Percentiles rank a stretch among this genome's conserved stretches.
These are phyloP conservation scores for Drosophila seclusa DNA, from an alignment of 2,888 invertebrate genomes.

Conservation along the genomic window DNA sequence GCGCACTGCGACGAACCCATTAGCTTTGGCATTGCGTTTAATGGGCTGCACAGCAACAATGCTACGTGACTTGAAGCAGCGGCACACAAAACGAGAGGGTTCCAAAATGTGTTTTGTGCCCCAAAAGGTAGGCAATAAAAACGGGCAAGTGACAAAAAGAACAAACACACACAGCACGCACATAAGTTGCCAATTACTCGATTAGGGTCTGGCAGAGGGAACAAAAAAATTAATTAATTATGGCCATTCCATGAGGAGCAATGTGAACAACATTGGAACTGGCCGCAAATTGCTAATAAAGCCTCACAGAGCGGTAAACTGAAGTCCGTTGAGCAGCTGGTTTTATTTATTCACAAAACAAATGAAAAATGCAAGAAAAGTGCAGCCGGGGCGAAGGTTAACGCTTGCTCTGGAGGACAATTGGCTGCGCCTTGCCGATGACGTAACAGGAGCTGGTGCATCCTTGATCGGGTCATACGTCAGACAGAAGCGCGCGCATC, in stretches of 20 bases:
- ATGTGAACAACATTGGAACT: constrained; percentile 2
- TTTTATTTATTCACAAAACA: constrained; percentile 65
- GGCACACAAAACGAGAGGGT: background rate
- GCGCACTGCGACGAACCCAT: constrained; percentile 46
- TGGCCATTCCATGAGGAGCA: constrained; percentile 11
- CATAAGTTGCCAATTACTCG: constrained; percentile 42
- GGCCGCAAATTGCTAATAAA: background rate
- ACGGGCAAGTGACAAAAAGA: constrained; percentile 24
- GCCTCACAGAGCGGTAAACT: background rate
- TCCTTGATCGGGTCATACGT: constrained; percentile 68
- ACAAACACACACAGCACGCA: constrained; percentile 23
- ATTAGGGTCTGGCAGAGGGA: constrained; percentile 20
- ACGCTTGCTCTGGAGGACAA: constrained; percentile 65
- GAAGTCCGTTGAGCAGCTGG: background rate
- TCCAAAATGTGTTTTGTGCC: constrained; percentile 13
- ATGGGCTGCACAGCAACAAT: constrained; percentile 23
- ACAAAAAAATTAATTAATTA: constrained; percentile 52
- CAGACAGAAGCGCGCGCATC: constrained; percentile 42
- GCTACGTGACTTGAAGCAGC: constrained; percentile 36
- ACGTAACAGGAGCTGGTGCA: constrained; percentile 58
- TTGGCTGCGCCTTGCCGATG: constrained; percentile 52
- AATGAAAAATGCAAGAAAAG: constrained; percentile 2
- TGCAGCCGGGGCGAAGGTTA: constrained; percentile 68
- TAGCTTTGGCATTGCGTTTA: constrained; percentile 47
- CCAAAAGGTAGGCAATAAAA: constrained; percentile 44